phyloP scores from a whole-genome alignment of 37 sponge, comb jelly and placozoan species.

The Petrosia ficiformis region DNA sequence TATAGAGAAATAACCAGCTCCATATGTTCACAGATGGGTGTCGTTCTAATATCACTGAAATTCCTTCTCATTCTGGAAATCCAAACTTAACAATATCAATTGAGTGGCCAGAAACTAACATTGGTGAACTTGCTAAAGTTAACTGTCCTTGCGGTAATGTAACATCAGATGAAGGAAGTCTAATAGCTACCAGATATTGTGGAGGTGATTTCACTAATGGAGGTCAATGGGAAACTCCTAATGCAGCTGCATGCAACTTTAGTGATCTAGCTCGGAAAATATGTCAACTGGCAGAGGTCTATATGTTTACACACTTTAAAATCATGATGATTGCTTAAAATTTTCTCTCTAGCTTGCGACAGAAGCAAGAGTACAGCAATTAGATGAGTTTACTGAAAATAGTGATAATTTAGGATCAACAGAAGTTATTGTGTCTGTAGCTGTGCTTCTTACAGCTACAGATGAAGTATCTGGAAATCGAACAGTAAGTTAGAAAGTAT shows the following conservation, averaged over 20 bases:
- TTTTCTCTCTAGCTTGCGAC: neutral
- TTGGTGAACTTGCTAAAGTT: slow-evolving; percentile 14
- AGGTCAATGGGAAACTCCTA: slow-evolving; percentile 33
- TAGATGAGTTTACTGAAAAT: neutral
- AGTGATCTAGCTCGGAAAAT: slow-evolving; percentile 1
- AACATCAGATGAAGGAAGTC: neutral
- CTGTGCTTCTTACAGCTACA: neutral
- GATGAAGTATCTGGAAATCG: neutral
- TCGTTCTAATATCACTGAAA: slow-evolving; percentile 1
- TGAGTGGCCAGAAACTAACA: slow-evolving; percentile 40
- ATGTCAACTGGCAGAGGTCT: slow-evolving; percentile 32
- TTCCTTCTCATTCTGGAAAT: neutral
- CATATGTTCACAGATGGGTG: slow-evolving; percentile 50
- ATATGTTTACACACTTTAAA: too few relatives aligned
- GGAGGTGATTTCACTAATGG: slow-evolving; percentile 42
- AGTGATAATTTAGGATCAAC: neutral
- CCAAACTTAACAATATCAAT: slow-evolving; percentile 5
- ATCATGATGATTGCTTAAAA: too few relatives aligned
- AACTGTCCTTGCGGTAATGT: slow-evolving; percentile 43
- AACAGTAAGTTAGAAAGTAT: slow-evolving; percentile 6
- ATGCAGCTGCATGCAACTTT: slow-evolving; percentile 26
- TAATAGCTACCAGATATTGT: slow-evolving; percentile 37
- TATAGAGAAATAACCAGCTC: too few relatives aligned
- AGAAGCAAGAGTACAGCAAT: neutral
- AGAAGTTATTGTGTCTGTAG: neutral